phyloP scores from a whole-genome alignment of 2,888 invertebrate genomes.

The Meteorus cinctellus region DNA sequence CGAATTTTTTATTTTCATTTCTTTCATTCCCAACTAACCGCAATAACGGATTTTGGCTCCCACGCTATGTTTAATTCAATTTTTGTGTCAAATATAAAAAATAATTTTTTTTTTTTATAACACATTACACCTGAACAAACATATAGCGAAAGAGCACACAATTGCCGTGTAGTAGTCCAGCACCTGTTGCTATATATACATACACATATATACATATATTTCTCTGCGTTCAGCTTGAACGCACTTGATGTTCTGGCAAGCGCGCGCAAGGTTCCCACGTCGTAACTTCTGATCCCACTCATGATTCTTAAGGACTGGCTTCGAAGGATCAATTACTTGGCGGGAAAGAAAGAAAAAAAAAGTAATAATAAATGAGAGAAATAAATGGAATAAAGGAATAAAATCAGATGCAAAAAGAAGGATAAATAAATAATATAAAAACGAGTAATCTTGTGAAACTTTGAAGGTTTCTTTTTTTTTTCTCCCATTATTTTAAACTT shows the following conservation, averaged over 20 bases:
- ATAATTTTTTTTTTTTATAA: background rate
- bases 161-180: background rate
- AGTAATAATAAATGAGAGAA: background rate
- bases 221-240: constrained; percentile 32
- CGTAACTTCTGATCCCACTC: constrained; percentile 32
- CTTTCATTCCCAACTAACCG: background rate
- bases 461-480: background rate
- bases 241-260: constrained; percentile 29
- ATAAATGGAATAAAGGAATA: background rate
- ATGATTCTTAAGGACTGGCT: constrained; percentile 30
- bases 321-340: constrained; percentile 28
- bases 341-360: constrained; percentile 26
- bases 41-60: background rate
- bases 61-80: background rate
- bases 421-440: background rate
- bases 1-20: background rate
- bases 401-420: background rate
- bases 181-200: constrained; percentile 35
- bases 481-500: background rate
- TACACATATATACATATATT: constrained; percentile 22
- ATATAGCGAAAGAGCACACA: background rate
- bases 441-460: constrained; percentile 6
- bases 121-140: background rate
- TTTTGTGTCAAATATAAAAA: background rate
- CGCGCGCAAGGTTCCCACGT: constrained; percentile 33